Evolutionary conservation across 2,888 invertebrate species (phyloP).

Genomic region (Poecilus cupreus): DNA sequence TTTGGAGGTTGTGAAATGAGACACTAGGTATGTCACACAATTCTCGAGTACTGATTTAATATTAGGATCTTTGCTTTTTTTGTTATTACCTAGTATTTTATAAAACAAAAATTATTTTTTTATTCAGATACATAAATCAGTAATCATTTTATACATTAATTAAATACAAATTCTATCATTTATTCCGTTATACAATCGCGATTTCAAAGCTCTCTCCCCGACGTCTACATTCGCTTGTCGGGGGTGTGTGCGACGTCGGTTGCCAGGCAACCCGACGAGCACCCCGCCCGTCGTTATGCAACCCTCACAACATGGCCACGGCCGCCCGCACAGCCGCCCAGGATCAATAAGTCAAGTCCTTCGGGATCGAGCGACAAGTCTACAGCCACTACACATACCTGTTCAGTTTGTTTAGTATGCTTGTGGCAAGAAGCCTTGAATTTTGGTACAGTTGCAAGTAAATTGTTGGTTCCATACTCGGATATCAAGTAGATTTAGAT

Average conservation of each 20-base stretch:
- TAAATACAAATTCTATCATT: too few relatives aligned
- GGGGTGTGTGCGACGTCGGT: conserved; percentile 61
- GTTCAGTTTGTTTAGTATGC: not conserved
- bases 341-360: conserved; percentile 72
- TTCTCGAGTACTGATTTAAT: too few relatives aligned
- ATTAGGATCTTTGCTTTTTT: too few relatives aligned
- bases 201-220: not conserved
- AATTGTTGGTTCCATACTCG: not conserved
- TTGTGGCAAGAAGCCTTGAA: too few relatives aligned
- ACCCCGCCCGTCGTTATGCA: conserved; percentile 59
- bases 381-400: not conserved
- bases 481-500: too few relatives aligned
- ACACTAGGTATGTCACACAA: too few relatives aligned
- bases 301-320: conserved; percentile 61
- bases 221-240: not conserved
- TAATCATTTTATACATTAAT: too few relatives aligned
- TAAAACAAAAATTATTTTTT: too few relatives aligned
- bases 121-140: too few relatives aligned
- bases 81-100: too few relatives aligned
- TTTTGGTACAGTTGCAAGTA: not conserved
- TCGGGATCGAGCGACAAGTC: conserved; percentile 64
- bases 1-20: too few relatives aligned
- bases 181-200: not conserved
- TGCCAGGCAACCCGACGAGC: conserved; percentile 68
- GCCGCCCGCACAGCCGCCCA: conserved; percentile 68